These are phyloP conservation scores for Cyanocitta stelleri DNA, from an alignment of 2,113 vertebrate genomes.

Conservation along the genomic window DNA sequence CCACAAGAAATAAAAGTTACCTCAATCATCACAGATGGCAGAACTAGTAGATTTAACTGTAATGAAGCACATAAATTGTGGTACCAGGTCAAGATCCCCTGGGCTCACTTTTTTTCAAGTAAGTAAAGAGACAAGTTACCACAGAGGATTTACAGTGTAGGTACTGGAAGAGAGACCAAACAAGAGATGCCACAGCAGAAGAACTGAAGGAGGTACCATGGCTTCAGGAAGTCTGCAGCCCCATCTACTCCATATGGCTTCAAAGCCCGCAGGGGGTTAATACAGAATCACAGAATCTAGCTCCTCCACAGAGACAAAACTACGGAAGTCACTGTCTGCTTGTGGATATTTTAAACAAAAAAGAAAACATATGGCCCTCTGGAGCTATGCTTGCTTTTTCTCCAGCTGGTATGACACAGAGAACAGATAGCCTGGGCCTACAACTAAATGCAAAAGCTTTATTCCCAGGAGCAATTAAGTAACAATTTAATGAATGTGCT, in stretches of 20 bases:
- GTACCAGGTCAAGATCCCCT: neutral
- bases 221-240: neutral
- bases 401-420: neutral
- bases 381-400: slow-evolving; percentile 5
- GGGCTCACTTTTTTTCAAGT: neutral
- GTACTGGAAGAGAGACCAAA: neutral
- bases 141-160: neutral
- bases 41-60: neutral
- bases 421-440: neutral
- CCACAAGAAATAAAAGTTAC: neutral
- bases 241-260: neutral
- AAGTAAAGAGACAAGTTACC: neutral
- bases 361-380: slow-evolving; percentile 46
- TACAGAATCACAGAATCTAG: neutral
- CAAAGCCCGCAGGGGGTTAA: neutral
- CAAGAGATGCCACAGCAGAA: neutral
- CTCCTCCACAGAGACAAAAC: slow-evolving; percentile 14
- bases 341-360: slow-evolving; percentile 43
- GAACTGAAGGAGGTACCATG: neutral
- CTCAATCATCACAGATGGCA: neutral
- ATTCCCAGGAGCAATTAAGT: neutral
- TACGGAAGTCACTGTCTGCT: slow-evolving; percentile 38
- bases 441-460: neutral
- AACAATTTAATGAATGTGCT: neutral
- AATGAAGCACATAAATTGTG: neutral